Base-by-base conservation (phyloP, 1,140 invertebrate genomes). In the Leucophenga varia region DNA sequence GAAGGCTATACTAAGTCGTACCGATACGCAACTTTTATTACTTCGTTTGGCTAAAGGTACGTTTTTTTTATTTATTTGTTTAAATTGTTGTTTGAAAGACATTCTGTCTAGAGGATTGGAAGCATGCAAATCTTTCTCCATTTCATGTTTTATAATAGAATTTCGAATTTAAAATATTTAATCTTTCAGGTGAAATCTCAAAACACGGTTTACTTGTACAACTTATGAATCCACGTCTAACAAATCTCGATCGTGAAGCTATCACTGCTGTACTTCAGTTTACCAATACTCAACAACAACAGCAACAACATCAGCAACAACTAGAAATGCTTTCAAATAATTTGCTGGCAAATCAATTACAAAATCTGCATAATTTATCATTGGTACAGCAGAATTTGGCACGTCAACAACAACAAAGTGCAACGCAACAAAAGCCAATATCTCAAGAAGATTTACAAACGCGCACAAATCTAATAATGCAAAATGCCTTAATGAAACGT, bases 401-500 rank as follows among this genome's bases (percentile, higher is more conserved):
- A 2, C 59, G 59, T 5, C 60, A 64, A 5, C 68, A 67, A 14
- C 59, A 61, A 7, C 57, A 58, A 5, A 57, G 59, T 3, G 45
- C 51, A 10, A 58, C 55, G 14, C 40, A 47, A 2, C 54, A 61
- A n/a, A 53, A 63, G 28, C 38, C 44, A 5, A 47, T 70, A 10
- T 58, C 65, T 6, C 70, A 72, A 22, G 69, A 73, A 43, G 69
- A 73, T 40, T 36, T 73, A 28, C 65, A 69, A 47, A 61, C 70
- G 1, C 70, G 70, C 52, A 60, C 70, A 16, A 73, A 72, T 43
- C 45, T 67, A 4, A 72, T 73, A 47, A 72, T 73, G 65, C 63
- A 70, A 20, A 73, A 73, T 54, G 70, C 70, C 1, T 61, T 73
- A 18, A 61, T 72, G 28, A 73, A 73, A 38, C 63, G 70, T n/a